Conservation (phyloP, 1,140 invertebrate species). For the Cyrtorhinus lividipennis region DNA sequence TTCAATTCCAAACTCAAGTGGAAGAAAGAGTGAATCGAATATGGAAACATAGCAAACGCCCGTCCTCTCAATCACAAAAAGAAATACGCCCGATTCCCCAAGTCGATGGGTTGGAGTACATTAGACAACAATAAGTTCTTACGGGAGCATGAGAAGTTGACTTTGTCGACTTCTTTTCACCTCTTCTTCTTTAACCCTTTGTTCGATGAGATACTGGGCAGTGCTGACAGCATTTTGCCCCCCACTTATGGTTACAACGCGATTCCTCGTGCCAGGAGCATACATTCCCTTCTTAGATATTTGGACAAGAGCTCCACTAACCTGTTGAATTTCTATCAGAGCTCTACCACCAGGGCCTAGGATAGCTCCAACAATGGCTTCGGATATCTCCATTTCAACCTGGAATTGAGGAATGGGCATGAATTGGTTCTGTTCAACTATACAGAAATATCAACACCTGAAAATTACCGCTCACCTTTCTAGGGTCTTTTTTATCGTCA, state of each 20-base stretch:
- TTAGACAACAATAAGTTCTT: not conserved
- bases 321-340: conserved; percentile 91
- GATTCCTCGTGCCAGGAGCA: conserved; percentile 88
- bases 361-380: conserved; percentile 91
- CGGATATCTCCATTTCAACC: conserved; percentile 79
- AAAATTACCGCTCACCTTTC: conserved; percentile 10
- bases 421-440: too few relatives aligned
- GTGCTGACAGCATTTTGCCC: conserved; percentile 69
- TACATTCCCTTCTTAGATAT: conserved; percentile 97
- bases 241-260: conserved; percentile 91
- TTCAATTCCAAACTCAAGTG: too few relatives aligned
- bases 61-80: too few relatives aligned
- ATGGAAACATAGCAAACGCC: too few relatives aligned
- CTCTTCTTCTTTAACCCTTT: conserved; percentile 90
- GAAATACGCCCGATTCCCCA: too few relatives aligned
- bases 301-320: conserved; percentile 91
- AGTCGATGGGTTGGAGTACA: too few relatives aligned
- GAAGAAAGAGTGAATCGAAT: too few relatives aligned
- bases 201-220: conserved; percentile 89
- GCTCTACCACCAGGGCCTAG: conserved; percentile 89
- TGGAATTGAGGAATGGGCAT: conserved; percentile 30
- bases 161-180: conserved; percentile 71
- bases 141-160: conserved; percentile 25
- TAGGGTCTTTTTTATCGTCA: conserved; percentile 14
- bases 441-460: too few relatives aligned